Evolutionary conservation across 2,113 vertebrate genomes (phyloP).

Genomic region (Choloepus hoffmanni): DNA sequence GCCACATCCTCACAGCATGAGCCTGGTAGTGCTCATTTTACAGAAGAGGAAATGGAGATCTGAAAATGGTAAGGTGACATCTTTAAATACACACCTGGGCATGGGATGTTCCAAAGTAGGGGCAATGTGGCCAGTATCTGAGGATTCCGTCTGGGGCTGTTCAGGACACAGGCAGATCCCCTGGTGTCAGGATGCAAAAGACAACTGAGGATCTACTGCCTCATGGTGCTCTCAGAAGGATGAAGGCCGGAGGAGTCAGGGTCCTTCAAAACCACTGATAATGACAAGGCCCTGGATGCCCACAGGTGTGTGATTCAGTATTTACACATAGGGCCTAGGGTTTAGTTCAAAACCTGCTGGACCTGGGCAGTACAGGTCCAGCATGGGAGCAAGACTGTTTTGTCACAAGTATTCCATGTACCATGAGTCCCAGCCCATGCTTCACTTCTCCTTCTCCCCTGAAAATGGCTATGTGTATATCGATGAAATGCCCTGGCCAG

Average conservation of each 20-base stretch:
- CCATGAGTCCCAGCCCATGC: neutral
- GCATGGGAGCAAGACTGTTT: neutral
- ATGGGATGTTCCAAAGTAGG: neutral
- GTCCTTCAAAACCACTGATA: neutral
- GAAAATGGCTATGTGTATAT: neutral
- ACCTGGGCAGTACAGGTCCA: neutral
- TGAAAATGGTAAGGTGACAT: neutral
- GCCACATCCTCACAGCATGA: neutral
- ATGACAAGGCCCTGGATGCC: neutral
- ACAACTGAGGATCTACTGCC: neutral
- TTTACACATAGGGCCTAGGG: neutral
- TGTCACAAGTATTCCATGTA: neutral
- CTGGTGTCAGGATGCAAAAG: neutral
- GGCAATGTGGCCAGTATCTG: neutral
- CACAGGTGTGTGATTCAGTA: neutral
- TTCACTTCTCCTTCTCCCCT: neutral
- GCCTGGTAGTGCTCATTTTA: neutral
- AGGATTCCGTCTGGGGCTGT: neutral
- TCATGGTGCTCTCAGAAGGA: neutral
- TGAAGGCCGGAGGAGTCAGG: neutral
- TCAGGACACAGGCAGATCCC: neutral
- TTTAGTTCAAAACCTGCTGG: neutral
- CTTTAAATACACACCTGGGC: neutral
- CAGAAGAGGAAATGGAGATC: conserved; percentile 10
- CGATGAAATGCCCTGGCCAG: neutral